These are phyloP conservation scores for Hippocampus kuda DNA, from an alignment of 2,797 vertebrate species.

Conservation along the genomic window DNA sequence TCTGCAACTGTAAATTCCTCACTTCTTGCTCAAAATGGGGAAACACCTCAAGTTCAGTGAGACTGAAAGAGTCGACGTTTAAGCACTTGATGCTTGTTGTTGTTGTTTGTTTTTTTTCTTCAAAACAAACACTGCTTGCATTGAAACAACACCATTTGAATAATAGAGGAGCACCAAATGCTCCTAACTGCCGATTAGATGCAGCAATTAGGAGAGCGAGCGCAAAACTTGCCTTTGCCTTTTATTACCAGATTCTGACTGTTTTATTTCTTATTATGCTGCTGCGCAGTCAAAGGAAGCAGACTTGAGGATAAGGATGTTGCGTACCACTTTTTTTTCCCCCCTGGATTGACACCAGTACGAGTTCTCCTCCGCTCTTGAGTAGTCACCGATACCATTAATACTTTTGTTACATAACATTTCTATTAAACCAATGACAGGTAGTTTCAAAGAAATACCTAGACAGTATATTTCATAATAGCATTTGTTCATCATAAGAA, in stretches of 20 bases:
- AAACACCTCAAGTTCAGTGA: not conserved
- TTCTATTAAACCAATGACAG: no score
- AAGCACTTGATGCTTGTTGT: not conserved
- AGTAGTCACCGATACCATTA: no score
- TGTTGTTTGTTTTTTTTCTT: not conserved
- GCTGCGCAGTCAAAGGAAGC: not conserved
- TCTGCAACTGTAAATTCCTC: not conserved
- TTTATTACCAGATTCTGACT: not conserved
- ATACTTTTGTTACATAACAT: no score
- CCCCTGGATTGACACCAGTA: no score
- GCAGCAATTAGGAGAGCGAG: not conserved
- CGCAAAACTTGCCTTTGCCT: not conserved
- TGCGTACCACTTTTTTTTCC: not conserved
- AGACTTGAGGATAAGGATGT: not conserved
- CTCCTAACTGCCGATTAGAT: not conserved
- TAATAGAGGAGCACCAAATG: slow-evolving; percentile 2
- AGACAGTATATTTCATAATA: no score
- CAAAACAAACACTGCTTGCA: slow-evolving; percentile 2
- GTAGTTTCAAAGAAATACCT: not conserved
- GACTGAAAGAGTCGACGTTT: not conserved
- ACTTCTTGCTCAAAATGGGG: not conserved
- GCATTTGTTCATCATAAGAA: no score
- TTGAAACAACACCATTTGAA: not conserved
- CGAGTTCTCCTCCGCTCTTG: no score
- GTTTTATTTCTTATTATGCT: not conserved